phyloP scores from a whole-genome alignment of 2,888 invertebrate species.

The Sepioteuthis lessoniana region DNA sequence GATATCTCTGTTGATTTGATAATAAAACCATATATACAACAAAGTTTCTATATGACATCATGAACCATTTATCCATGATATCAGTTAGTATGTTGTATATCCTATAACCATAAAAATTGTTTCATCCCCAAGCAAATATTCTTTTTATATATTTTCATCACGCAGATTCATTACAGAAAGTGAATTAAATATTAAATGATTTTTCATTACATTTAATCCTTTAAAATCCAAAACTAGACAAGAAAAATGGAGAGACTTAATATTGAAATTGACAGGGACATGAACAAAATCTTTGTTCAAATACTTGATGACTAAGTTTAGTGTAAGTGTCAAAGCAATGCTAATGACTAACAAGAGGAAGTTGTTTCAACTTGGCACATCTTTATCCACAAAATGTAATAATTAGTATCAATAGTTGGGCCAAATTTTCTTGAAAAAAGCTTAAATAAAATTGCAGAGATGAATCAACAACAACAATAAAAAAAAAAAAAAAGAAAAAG shows the following conservation, averaged over 20 bases:
- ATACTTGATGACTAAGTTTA: background rate
- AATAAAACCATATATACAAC: background rate
- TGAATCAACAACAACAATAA: no score
- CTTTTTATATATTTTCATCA: background rate
- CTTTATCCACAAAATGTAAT: background rate
- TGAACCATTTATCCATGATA: background rate
- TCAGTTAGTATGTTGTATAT: no score
- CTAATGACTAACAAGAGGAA: no score
- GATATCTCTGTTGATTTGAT: background rate
- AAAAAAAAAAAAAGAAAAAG: background rate
- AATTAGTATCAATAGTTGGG: constrained; percentile 17
- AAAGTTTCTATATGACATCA: background rate
- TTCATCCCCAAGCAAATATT: no score
- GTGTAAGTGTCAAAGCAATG: background rate
- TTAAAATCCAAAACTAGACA: background rate
- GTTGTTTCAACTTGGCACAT: background rate
- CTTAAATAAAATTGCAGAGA: background rate
- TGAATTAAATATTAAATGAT: background rate
- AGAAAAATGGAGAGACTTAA: background rate
- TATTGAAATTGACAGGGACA: background rate
- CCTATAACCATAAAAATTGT: no score
- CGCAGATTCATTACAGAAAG: background rate
- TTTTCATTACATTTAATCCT: background rate
- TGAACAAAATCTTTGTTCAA: background rate
- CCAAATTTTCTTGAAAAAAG: background rate